A percentile compares a stretch with the other conserved stretches of the same genome.
Evolutionary conservation across 2,888 invertebrate species (phyloP).

Genomic region (Acanthacorydalis orientalis): DNA sequence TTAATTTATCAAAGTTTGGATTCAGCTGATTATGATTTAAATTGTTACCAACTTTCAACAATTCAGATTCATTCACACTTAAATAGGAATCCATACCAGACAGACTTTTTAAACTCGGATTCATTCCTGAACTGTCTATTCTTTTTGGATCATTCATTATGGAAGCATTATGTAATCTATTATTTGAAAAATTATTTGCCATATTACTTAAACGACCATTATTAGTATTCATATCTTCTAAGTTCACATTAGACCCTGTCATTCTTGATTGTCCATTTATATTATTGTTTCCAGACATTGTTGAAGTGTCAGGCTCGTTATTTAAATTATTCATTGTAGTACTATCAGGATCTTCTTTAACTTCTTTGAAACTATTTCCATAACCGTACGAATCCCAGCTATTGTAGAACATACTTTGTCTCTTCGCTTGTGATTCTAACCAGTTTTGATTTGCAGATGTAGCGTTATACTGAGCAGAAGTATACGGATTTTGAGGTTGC

Average conservation of each 20-base stretch:
- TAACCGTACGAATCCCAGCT: slow-evolving; percentile 9
- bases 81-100: slow-evolving; percentile 4
- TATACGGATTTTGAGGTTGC: slow-evolving; percentile 4
- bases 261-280: not conserved
- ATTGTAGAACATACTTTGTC: slow-evolving; percentile 9
- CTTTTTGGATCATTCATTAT: not conserved
- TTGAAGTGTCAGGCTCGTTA: slow-evolving; percentile 17
- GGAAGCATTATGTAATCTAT: not conserved
- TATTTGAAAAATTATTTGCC: not conserved
- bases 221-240: not conserved
- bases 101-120: not conserved
- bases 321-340: slow-evolving; percentile 32
- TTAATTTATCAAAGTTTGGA: no score
- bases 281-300: slow-evolving; percentile 13
- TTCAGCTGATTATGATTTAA: no score
- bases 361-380: slow-evolving; percentile 23
- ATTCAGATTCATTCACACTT: slow-evolving; percentile 2
- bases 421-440: slow-evolving; percentile 8
- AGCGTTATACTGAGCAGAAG: slow-evolving; percentile 6
- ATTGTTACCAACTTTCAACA: not conserved
- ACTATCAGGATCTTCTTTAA: slow-evolving; percentile 60
- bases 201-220: no score
- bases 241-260: not conserved
- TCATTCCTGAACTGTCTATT: not conserved
- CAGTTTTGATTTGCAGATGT: slow-evolving; percentile 7